phyloP scores from a whole-genome alignment of 2,888 invertebrate species.

The Phengaris alcon region DNA sequence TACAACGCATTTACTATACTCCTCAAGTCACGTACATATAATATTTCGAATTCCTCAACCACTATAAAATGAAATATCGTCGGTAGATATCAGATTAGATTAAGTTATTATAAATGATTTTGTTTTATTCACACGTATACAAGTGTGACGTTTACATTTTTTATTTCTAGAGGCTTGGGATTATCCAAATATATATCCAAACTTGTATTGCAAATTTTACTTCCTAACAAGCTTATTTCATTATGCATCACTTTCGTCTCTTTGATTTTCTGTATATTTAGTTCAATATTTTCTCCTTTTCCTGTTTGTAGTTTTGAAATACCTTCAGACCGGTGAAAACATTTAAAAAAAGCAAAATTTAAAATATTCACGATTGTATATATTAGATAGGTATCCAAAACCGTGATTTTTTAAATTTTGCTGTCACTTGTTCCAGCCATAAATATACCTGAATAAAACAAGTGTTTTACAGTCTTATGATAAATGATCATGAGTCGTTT shows the following conservation, averaged over 20 bases:
- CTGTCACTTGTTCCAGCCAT: neutral
- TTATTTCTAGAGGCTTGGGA: neutral
- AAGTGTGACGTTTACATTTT: constrained; percentile 50
- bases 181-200: neutral
- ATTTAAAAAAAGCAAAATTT: no score
- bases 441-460: neutral
- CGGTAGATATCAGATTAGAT: constrained; percentile 30
- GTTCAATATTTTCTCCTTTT: neutral
- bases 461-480: constrained; percentile 56
- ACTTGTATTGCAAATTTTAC: neutral
- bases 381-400: no score
- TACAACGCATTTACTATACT: constrained; percentile 34
- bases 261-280: no score
- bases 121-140: constrained; percentile 21
- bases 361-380: no score
- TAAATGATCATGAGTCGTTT: constrained; percentile 64
- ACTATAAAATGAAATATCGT: constrained; percentile 28
- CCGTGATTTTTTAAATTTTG: no score
- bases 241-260: no score
- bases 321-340: no score
- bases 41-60: constrained; percentile 30
- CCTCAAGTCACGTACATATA: constrained; percentile 30
- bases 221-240: neutral
- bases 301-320: neutral
- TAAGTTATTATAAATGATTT: constrained; percentile 28